Evolutionary conservation across 1,140 invertebrate genomes (phyloP), one percentile per base, ranked within the genome.

Genomic region (Drosophila tsacasi): DNA sequence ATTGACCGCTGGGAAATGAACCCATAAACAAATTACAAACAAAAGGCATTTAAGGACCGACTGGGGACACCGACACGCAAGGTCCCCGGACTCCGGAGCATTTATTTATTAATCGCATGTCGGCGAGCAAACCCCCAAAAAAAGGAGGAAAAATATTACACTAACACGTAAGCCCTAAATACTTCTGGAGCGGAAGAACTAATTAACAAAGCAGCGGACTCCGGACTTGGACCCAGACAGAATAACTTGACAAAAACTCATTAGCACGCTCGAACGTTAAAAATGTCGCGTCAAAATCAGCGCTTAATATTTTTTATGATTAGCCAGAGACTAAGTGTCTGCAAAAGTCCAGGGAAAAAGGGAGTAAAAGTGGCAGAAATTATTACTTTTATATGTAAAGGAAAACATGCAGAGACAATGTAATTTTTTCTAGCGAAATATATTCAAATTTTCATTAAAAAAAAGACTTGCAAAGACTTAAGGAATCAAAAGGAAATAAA

Each of bases 1-100:
- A 92, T 92, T 92, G 91, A 92, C 91, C 91, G 91, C 83, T 85
- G 91, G 91, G 91, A 92, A 87, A 92, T 92, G 91, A 92, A 92
- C 91, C 91, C 91, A 92, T 92, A 91, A 92, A 85, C 82, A 80
- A 85, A 83, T 81, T 80, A 90, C 75, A 62, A 76, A 67, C 73
- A 69, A 84, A 83, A 75, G 76, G 72, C 83, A 79, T 71, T 80
- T 83, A 81, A 83, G 79, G 79, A 79, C 78, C 75, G 47, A 39
- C 67, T 68, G 67, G 66, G 66, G 54, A 57, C 54, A 57, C 32
- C 30, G 50, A 58, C 83, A 90, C 85, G 81, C 81, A 85, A 89
- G 63, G 85, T 55, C 23, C 15, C 47, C 47, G 47, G 47, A 49
- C 23, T n/a, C 62, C 66, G 19, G 19, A 50, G 68, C 83, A 90